Evolutionary conservation across 2,113 vertebrate genomes (phyloP).

Genomic region (Stictonetta naevosa): DNA sequence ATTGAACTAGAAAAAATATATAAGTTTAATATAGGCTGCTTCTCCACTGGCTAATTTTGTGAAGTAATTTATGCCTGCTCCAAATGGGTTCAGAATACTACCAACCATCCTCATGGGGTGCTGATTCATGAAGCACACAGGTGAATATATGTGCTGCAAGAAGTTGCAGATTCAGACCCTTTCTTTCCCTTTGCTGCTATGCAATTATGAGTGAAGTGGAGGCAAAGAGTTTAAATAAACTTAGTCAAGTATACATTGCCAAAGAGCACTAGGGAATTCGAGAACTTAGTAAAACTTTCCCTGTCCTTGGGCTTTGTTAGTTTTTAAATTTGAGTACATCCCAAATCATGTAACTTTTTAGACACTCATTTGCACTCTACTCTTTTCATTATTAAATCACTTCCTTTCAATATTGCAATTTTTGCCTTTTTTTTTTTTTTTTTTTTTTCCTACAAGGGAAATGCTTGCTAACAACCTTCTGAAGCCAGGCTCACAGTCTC

Average conservation of each 20-base stretch:
- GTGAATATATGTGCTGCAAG: background rate
- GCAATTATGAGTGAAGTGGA: constrained; percentile 54
- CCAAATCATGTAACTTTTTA: background rate
- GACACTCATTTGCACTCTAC: accelerated
- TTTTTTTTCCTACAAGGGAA: background rate
- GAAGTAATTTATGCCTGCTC: constrained; percentile 32
- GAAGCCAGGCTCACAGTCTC: background rate
- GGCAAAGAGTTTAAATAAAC: constrained; percentile 21
- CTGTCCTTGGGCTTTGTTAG: background rate
- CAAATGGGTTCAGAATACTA: background rate
- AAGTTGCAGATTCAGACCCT: constrained; percentile 39
- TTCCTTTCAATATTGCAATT: background rate
- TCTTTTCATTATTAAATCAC: background rate
- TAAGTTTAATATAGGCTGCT: background rate
- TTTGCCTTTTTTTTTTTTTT: background rate
- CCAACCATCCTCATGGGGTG: background rate
- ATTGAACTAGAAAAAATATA: background rate
- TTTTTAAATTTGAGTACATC: background rate
- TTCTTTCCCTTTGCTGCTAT: constrained; percentile 18
- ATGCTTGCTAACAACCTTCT: background rate
- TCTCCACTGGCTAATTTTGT: background rate
- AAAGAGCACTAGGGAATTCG: background rate
- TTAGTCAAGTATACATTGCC: background rate
- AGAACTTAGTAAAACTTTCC: background rate
- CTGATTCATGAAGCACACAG: constrained; percentile 47